Base-by-base conservation (phyloP, 2,113 vertebrate genomes). In the Eidolon helvum region DNA sequence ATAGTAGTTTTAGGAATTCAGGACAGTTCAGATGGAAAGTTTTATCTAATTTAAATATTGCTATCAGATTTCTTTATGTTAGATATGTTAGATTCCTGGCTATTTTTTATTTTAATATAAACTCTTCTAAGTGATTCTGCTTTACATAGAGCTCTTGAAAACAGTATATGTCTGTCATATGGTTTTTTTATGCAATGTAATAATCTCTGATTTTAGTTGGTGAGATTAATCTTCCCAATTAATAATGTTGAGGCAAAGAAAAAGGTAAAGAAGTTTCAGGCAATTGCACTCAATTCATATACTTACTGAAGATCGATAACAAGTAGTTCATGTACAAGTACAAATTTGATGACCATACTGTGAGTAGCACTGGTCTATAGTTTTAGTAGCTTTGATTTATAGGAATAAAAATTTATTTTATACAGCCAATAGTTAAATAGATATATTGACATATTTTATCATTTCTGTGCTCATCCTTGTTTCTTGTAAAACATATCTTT, bases 381-480 rank as follows among this genome's bases (percentile, higher is more conserved):
- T 38, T 97, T 96, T 84, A 90, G 43, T 57, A 65, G 7, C 5
- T 66, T 71, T 87, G 53, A 80, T 50, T 90, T 90, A 55, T 71
- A 71, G 84, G 78, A 68, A 45, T 84, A 72, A 75, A 80, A 63
- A 45, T 66, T 72, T 50, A 35, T 71, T 93, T 77, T 43, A 87
- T 69, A 66, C 10, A 87, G 50, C 61, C 24, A 35, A 74, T n/a
- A 61, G 10, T 45, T 87, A 61, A 53, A 74, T 61, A 50, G 1
- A n/a, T 66, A 61, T 66, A 40, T 18, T 78, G 22, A 35, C 59
- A 61, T 61, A 26, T 55, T 96, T 84, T 50, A 30, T 40, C 10
- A 80, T 63, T 88, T 88, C 15, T 50, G 4, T 53, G 10, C 0
- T 87, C 40, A 61, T 72, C 5, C 8, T 28, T 87, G 0, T 90